Percentiles rank a stretch among this genome's conserved stretches.
Conservation (phyloP, 1,140 invertebrate species). For the Forficula auricularia region DNA sequence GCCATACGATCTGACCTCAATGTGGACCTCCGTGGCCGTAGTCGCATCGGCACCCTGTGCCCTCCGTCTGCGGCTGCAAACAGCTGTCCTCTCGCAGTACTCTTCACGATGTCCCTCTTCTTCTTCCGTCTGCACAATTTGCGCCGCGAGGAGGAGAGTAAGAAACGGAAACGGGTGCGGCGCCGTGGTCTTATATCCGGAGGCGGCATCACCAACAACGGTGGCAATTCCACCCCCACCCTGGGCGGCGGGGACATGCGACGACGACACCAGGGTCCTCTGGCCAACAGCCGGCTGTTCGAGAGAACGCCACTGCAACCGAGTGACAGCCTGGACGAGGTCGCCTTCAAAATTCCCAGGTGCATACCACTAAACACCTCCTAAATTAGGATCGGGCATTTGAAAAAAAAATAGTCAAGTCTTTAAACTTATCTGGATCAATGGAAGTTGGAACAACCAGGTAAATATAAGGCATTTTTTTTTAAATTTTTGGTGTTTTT, state of each 20-base stretch:
- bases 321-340: conserved; percentile 73
- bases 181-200: conserved; percentile 27
- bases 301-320: conserved; percentile 65
- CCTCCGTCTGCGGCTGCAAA: too few relatives aligned
- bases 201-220: conserved; percentile 23
- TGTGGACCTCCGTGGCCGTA: too few relatives aligned
- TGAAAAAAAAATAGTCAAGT: too few relatives aligned
- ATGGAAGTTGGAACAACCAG: too few relatives aligned
- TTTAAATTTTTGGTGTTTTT: too few relatives aligned
- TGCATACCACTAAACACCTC: too few relatives aligned
- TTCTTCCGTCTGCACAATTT: conserved; percentile 85
- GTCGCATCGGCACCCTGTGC: too few relatives aligned
- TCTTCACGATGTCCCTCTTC: conserved; percentile 67
- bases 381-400: too few relatives aligned
- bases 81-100: too few relatives aligned
- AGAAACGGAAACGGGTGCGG: conserved; percentile 27
- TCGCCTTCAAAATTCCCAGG: conserved; percentile 82
- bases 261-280: conserved; percentile 21
- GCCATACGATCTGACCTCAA: too few relatives aligned
- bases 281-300: conserved; percentile 60
- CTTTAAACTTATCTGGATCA: too few relatives aligned
- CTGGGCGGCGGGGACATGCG: conserved; percentile 19
- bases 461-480: too few relatives aligned
- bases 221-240: conserved; percentile 27
- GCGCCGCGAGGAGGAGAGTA: conserved; percentile 57